Conservation (phyloP, 1,140 invertebrate species). For the Brachionus sp. region DNA sequence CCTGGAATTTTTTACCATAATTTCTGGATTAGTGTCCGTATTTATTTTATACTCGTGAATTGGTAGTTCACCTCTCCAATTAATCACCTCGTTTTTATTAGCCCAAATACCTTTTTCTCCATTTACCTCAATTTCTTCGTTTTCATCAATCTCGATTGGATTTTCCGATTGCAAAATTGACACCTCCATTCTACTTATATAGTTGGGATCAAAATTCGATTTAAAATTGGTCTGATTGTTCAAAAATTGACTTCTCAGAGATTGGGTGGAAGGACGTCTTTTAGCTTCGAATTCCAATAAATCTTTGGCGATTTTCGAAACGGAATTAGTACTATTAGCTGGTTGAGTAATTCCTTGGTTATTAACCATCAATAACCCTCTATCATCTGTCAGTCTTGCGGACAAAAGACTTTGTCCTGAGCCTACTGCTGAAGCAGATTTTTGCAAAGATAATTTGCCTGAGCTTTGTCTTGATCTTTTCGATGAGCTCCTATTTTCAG, state of each 20-base stretch:
- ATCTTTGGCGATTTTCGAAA: background rate
- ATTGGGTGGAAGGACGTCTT: background rate
- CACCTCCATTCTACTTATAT: background rate
- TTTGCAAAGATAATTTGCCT: background rate
- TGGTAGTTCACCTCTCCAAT: constrained; percentile 20
- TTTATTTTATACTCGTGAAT: constrained; percentile 7
- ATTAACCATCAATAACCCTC: background rate
- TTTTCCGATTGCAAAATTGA: background rate
- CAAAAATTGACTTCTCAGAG: background rate
- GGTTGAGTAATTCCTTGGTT: background rate
- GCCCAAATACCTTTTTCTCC: constrained; percentile 2
- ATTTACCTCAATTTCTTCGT: constrained; percentile 24
- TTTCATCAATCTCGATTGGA: background rate
- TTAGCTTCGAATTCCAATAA: background rate
- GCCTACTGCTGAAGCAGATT: background rate
- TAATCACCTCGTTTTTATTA: constrained; percentile 25
- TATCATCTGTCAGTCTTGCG: background rate
- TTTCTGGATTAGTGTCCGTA: constrained; percentile 23
- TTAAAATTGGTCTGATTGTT: background rate
- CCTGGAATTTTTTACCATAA: background rate
- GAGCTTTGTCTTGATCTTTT: background rate
- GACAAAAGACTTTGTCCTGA: background rate
- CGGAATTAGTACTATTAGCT: background rate
- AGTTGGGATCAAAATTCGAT: background rate
- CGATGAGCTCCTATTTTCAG: background rate